A percentile compares a stretch with the other conserved stretches of the same genome.
Conservation (phyloP, 2,797 vertebrate species). For the Microctenopoma steveboyesi region DNA sequence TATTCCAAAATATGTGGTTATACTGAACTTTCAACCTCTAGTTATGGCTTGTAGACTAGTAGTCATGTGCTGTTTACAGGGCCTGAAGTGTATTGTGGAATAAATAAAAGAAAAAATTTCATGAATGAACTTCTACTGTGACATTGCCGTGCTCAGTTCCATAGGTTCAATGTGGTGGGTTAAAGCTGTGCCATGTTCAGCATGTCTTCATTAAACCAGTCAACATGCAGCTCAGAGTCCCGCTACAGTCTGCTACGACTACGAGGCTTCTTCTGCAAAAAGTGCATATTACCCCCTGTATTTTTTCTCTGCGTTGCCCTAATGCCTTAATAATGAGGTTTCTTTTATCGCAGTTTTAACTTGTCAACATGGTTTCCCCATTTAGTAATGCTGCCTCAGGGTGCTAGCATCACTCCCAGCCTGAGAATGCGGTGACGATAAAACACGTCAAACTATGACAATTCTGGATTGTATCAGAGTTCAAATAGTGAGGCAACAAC, state of each 20-base stretch:
- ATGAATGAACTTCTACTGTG: not conserved
- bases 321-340: slow-evolving; percentile 17
- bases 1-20: slow-evolving; percentile 28
- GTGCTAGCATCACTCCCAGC: slow-evolving; percentile 28
- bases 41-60: slow-evolving; percentile 16
- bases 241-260: not conserved
- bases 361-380: slow-evolving; percentile 50
- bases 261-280: not conserved
- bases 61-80: slow-evolving; percentile 4
- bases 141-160: not conserved
- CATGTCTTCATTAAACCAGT: slow-evolving; percentile 8
- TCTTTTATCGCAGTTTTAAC: slow-evolving; percentile 46
- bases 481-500: slow-evolving; percentile 3
- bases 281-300: not conserved
- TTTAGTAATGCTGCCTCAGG: slow-evolving; percentile 50
- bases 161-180: not conserved
- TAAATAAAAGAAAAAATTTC: not conserved
- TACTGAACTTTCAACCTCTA: slow-evolving; percentile 53
- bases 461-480: slow-evolving; percentile 33
- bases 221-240: slow-evolving; percentile 8
- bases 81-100: not conserved
- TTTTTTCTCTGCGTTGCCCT: slow-evolving; percentile 9
- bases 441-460: slow-evolving; percentile 42
- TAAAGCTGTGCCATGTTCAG: not conserved
- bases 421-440: slow-evolving; percentile 26